Evolutionary conservation across 2,113 vertebrate species (phyloP).

Genomic region (Pelobates fuscus): DNA sequence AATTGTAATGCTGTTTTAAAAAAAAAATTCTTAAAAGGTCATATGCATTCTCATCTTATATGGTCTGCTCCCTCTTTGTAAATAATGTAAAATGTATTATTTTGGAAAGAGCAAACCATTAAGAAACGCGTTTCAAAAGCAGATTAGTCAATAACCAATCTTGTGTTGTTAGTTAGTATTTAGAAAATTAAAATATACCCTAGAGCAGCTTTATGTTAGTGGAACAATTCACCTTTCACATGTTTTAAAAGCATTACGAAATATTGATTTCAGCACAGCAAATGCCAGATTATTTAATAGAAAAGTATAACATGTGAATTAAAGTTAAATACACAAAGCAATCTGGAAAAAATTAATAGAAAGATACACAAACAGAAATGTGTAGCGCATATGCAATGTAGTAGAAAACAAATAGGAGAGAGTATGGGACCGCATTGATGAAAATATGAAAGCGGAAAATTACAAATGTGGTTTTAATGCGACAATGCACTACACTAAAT

Average conservation of each 20-base stretch:
- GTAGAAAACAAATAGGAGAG: too few relatives aligned
- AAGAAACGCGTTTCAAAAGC: conserved; percentile 90
- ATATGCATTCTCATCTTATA: conserved; percentile 75
- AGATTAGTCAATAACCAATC: conserved; percentile 97
- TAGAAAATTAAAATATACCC: conserved; percentile 87
- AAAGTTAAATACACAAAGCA: neutral
- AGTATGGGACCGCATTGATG: too few relatives aligned
- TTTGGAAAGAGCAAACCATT: conserved; percentile 95
- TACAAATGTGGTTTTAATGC: too few relatives aligned
- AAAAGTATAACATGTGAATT: conserved; percentile 58
- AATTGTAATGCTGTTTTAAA: conserved; percentile 70
- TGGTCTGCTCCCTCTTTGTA: conserved; percentile 76
- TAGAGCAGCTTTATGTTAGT: conserved; percentile 78
- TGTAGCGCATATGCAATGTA: too few relatives aligned
- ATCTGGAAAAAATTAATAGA: too few relatives aligned
- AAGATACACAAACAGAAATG: too few relatives aligned
- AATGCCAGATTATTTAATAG: conserved; percentile 89
- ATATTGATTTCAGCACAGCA: conserved; percentile 83
- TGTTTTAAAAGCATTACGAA: conserved; percentile 82
- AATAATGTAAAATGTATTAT: conserved; percentile 83
- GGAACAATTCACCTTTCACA: conserved; percentile 68
- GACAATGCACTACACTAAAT: too few relatives aligned
- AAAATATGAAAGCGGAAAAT: too few relatives aligned
- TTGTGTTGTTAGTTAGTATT: conserved; percentile 91
- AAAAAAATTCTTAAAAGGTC: conserved; percentile 69